Base-by-base conservation (phyloP, 1,140 invertebrate genomes). In the Scaptomyza graminum region DNA sequence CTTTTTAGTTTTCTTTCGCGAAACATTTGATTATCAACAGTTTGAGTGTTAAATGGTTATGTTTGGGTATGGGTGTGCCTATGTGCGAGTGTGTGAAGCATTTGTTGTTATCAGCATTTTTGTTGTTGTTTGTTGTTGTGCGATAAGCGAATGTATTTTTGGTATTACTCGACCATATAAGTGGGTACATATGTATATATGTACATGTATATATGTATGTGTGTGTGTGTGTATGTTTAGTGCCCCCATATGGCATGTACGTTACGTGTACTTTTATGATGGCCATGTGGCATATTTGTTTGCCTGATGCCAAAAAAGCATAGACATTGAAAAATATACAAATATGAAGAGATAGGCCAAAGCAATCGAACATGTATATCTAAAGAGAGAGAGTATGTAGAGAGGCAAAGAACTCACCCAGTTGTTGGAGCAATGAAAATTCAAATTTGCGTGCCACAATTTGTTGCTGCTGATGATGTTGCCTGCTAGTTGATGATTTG, bases 101-200 rank as follows among this genome's bases (percentile, higher is more conserved):
- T 56, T 65, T 74, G 6, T 16, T 49, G 52, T 84, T 84, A 84
- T 84, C 81, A 84, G 81, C 61, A 57, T 11, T 74, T 74, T 34
- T 34, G 31, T 34, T 34, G 7, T 2, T 34, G 31, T 34, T 18
- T 34, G 31, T 34, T 79, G 71, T 81, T 25, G 15, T 55, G 77
- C 70, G 81, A 84, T 84, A 84, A 84, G 82, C 74, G 66, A 74
- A 81, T 87, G 77, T 84, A 84, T 84, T 83, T 84, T 79, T 54
- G 79, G 79, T 75, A 76, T 84, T 84, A 84, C 76, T 84, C 72
- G 60, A 60, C 50, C 76, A 75, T 67, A 79, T 74, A 65, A 71
- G 44, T 74, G 70, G 39, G 52, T 28, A 52, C 13, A 47, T 44
- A 51, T 43, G 16, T 16, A 15, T 3, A 8, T 43, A 18, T 56